These are phyloP conservation scores for Cryptotis parvus DNA, from an alignment of 2,113 vertebrate species.

Conservation along the genomic window DNA sequence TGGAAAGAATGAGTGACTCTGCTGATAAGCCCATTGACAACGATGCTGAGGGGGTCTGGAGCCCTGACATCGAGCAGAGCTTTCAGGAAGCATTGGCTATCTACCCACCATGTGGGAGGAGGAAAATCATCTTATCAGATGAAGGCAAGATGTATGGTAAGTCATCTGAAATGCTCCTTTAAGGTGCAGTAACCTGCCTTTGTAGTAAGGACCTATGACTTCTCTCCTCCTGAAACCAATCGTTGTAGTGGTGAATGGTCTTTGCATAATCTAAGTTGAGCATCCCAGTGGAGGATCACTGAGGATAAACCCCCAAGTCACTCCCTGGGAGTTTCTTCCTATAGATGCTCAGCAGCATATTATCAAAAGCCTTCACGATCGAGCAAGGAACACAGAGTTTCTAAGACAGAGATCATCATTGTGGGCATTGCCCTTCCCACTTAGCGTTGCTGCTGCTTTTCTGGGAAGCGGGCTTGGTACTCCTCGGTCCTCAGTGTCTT, in stretches of 20 bases:
- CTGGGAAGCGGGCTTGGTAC: too few relatives aligned
- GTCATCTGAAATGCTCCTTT: constrained; percentile 82
- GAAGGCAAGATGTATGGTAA: constrained; percentile 99
- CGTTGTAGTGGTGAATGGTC: not conserved
- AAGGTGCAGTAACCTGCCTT: not conserved
- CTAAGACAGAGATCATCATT: not conserved
- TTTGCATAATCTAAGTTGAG: constrained; percentile 39
- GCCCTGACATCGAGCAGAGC: constrained; percentile 99
- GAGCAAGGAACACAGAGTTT: not conserved
- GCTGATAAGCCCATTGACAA: constrained; percentile 99
- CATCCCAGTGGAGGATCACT: not conserved
- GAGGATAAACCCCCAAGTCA: not conserved
- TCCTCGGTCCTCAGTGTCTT: not conserved
- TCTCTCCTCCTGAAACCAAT: not conserved
- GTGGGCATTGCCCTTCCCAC: not conserved
- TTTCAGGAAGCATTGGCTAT: constrained; percentile 99
- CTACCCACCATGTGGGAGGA: constrained; percentile 98
- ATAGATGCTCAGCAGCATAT: not conserved
- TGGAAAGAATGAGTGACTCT: constrained; percentile 99
- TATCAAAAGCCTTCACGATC: not conserved
- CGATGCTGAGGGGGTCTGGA: constrained; percentile 99
- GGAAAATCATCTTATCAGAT: constrained; percentile 99
- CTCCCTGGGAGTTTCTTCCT: not conserved
- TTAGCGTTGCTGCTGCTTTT: not conserved
- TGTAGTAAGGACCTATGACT: not conserved